A percentile compares a stretch with the other conserved stretches of the same genome.
Conservation (phyloP, 2,888 invertebrate species). For the Horisme vitalbata region DNA sequence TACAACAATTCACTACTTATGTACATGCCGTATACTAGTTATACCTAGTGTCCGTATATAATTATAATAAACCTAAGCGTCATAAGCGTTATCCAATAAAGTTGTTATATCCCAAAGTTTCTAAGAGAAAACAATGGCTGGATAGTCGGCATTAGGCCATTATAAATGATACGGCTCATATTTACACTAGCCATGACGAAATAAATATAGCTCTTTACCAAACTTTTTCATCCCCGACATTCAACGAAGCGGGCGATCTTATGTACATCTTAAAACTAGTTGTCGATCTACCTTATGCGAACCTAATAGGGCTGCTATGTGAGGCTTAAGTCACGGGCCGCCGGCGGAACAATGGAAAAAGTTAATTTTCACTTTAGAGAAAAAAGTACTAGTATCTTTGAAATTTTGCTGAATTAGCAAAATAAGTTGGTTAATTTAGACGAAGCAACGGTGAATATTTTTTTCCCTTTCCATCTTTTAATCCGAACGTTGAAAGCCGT, state of each 20-base stretch:
- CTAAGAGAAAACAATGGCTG: background rate
- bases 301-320: slow-evolving; percentile 1
- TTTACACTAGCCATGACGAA: slow-evolving; percentile 16
- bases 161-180: slow-evolving; percentile 11
- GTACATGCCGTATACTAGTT: slow-evolving; percentile 6
- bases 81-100: background rate
- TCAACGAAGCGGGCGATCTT: slow-evolving; percentile 11
- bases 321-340: too few species aligned
- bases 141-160: background rate
- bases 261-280: slow-evolving; percentile 17
- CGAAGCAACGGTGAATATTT: too few species aligned
- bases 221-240: slow-evolving; percentile 6
- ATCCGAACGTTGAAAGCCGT: too few species aligned
- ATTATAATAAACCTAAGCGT: slow-evolving; percentile 10
- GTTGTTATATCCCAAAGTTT: background rate
- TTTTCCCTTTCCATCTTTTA: too few species aligned
- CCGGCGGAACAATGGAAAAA: too few species aligned
- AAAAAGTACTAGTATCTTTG: too few species aligned
- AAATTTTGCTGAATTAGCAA: too few species aligned
- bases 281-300: slow-evolving; percentile 8
- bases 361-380: too few species aligned
- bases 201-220: slow-evolving; percentile 16
- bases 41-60: slow-evolving; percentile 6
- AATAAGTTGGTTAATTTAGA: too few species aligned
- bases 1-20: slow-evolving; percentile 8